phyloP scores from a whole-genome alignment of 2,797 vertebrate genomes.

The Malurus leucopterus region DNA sequence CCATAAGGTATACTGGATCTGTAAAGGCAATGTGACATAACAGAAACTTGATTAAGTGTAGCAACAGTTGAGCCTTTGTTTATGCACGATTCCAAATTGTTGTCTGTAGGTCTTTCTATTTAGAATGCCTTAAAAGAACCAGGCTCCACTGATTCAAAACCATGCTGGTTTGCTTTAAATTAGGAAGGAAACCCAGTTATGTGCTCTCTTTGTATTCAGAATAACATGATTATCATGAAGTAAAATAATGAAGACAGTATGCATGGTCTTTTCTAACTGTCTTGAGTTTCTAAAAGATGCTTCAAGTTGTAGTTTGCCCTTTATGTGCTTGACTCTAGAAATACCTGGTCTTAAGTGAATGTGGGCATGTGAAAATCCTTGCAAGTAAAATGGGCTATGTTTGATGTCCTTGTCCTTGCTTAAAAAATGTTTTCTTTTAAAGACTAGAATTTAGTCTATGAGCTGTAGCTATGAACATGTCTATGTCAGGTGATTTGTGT shows the following conservation, averaged over 20 bases:
- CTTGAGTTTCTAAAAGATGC: background rate
- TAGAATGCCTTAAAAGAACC: background rate
- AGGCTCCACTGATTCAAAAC: background rate
- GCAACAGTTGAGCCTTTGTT: background rate
- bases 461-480: background rate
- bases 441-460: background rate
- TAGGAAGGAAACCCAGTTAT: background rate
- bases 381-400: background rate
- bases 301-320: background rate
- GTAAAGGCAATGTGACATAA: background rate
- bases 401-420: background rate
- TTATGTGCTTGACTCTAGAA: background rate
- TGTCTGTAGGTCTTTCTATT: background rate
- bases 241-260: background rate
- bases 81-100: rapidly evolving
- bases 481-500: background rate
- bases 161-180: background rate
- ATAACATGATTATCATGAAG: background rate
- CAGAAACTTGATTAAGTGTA: background rate
- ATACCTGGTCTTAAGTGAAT: background rate
- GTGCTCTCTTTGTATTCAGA: background rate
- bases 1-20: background rate
- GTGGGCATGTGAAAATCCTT: background rate
- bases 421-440: background rate
- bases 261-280: background rate